Evolutionary conservation across 2,888 invertebrate species (phyloP), one percentile per base, ranked within the genome.

Genomic region (Scotopteryx bipunctaria): DNA sequence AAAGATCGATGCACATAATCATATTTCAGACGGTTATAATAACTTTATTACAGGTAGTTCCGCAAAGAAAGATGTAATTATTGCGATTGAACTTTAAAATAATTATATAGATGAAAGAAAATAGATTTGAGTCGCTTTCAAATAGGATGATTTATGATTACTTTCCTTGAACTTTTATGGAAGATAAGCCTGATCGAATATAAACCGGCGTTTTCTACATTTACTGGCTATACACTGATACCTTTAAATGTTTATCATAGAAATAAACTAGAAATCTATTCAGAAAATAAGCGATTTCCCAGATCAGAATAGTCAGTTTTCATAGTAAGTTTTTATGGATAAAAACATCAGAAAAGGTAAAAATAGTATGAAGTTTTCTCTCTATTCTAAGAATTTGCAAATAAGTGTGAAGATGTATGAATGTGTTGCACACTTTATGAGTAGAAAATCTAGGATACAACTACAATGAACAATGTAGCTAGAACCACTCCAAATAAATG

Each of bases 401-500:
- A n/a, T n/a, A n/a, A n/a, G n/a, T n/a, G n/a, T n/a, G n/a, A n/a
- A n/a, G n/a, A n/a, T n/a, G n/a, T n/a, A n/a, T n/a, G n/a, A n/a
- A n/a, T n/a, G n/a, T n/a, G n/a, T n/a, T n/a, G n/a, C n/a, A 9
- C 8, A 5, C 35, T 48, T 25, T n/a, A 21, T 14, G 9, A 17
- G 19, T 9, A 5, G 21, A 4, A 29, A 35, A 32, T 38, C 32
- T 43, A 53, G 47, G 32, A 36, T 32, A 33, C 38, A 33, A 8
- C 25, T 8, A 25, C 32, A 53, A 53, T 48, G 35, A 44, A 31
- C 53, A 21, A n/a, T n/a, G n/a, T n/a, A n/a, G 16, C 42, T 16
- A 55, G 55, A 37, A 61, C 46, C 56, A 64, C 55, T 59, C 65
- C 57, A 61, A 70, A 72, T 71, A 61, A 62, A 54, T 52, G 64